Percentiles rank a stretch among this genome's conserved stretches.
Conservation (phyloP, 1,140 invertebrate genomes). For the Diploscapter pachys region DNA sequence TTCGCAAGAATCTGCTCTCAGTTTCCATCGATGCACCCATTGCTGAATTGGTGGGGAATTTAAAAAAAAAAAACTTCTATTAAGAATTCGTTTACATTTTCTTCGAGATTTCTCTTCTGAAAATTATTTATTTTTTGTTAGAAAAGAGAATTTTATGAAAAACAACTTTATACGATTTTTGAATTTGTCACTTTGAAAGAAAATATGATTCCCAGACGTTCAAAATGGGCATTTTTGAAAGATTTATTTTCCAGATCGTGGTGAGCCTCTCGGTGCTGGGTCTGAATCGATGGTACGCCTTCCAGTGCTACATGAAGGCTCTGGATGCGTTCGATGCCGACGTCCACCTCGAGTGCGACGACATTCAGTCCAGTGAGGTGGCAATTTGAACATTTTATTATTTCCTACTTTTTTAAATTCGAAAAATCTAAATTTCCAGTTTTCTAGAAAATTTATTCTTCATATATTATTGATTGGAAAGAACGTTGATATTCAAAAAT, state of each 20-base stretch:
- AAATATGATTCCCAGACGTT: too few species aligned
- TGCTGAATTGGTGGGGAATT: slow-evolving; percentile 47
- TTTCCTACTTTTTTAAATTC: too few species aligned
- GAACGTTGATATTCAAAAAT: too few species aligned
- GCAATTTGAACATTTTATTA: too few species aligned
- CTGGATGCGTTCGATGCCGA: slow-evolving; percentile 43
- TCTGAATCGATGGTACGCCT: slow-evolving; percentile 54
- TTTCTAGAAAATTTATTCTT: too few species aligned
- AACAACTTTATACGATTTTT: too few species aligned
- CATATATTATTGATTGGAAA: too few species aligned
- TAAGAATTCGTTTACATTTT: not conserved
- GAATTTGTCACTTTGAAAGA: too few species aligned
- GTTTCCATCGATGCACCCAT: slow-evolving; percentile 51
- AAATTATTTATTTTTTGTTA: too few species aligned
- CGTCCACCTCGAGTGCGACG: slow-evolving; percentile 39
- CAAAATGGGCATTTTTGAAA: not conserved
- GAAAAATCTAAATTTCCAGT: too few species aligned
- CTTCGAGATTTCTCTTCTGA: too few species aligned
- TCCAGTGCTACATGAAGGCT: slow-evolving; percentile 53
- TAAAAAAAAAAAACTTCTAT: not conserved
- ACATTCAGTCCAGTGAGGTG: slow-evolving; percentile 15
- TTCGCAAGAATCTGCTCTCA: slow-evolving; percentile 36
- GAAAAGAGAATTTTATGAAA: too few species aligned
- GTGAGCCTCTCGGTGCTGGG: slow-evolving; percentile 50
- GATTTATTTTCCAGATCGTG: slow-evolving; percentile 44